Conservation (phyloP, 2,888 invertebrate species). For the Oeneis ivallda region DNA sequence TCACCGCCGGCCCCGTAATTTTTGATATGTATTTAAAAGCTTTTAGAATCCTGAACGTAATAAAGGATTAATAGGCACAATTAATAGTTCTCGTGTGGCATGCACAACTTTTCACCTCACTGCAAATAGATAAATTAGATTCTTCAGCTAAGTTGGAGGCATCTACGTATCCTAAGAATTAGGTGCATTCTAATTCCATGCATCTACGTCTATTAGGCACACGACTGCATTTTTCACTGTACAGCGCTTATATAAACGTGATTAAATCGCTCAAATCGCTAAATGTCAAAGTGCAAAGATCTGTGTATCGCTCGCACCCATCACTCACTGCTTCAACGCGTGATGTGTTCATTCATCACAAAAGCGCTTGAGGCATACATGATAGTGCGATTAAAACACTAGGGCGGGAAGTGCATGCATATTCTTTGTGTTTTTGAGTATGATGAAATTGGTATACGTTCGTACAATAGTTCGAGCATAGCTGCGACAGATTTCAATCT, state of each 20-base stretch:
- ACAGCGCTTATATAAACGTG: conserved; percentile 63
- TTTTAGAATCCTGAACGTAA: too few species aligned
- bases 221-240: conserved; percentile 51
- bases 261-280: conserved; percentile 79
- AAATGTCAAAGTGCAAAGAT: conserved; percentile 82
- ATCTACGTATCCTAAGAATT: background rate
- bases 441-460: conserved; percentile 13
- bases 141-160: background rate
- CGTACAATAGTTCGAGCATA: conserved; percentile 11
- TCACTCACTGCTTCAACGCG: conserved; percentile 63
- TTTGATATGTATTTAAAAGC: too few species aligned
- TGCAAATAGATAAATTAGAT: background rate
- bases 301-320: conserved; percentile 58
- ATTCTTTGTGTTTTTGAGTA: conserved; percentile 36
- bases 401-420: conserved; percentile 31
- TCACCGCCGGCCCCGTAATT: too few species aligned
- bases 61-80: too few species aligned
- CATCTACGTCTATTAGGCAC: background rate
- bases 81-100: too few species aligned
- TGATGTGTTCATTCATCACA: conserved; percentile 75
- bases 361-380: conserved; percentile 53
- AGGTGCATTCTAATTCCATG: too few species aligned
- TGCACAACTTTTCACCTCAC: too few species aligned
- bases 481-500: too few species aligned
- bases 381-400: conserved; percentile 40